These are phyloP conservation scores for Eupeodes latifasciatus DNA, from an alignment of 2,888 invertebrate species.

Conservation along the genomic window DNA sequence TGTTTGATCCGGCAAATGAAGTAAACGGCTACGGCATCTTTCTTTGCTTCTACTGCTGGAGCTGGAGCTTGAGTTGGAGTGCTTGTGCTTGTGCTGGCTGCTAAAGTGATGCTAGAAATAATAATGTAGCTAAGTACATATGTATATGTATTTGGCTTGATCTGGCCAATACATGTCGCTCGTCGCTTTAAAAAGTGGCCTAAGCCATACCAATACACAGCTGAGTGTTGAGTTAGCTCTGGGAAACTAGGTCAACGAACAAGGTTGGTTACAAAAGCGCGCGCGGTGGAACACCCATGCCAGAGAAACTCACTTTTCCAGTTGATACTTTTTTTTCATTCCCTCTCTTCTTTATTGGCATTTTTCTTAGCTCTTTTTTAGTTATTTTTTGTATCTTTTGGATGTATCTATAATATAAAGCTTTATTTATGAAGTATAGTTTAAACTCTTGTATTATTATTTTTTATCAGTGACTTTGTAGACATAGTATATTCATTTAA, in stretches of 20 bases:
- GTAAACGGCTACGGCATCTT: conserved; percentile 63
- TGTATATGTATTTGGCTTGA: conserved; percentile 44
- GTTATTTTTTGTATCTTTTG: conserved; percentile 29
- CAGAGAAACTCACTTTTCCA: conserved; percentile 76
- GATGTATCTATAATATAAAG: neutral
- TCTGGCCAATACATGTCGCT: conserved; percentile 57
- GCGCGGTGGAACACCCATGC: conserved; percentile 69
- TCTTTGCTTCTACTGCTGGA: conserved; percentile 44
- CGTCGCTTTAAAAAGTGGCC: conserved; percentile 60
- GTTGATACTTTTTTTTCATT: conserved; percentile 55
- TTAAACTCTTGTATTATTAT: neutral
- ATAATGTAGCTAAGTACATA: too few relatives aligned
- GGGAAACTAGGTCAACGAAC: conserved; percentile 75
- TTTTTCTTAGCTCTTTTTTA: conserved; percentile 8
- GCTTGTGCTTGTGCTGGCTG: neutral
- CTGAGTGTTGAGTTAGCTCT: neutral
- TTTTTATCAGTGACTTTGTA: conserved; percentile 1
- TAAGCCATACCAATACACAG: conserved; percentile 46
- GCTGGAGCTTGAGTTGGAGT: too few relatives aligned
- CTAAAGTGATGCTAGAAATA: neutral
- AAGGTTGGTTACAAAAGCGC: conserved; percentile 70
- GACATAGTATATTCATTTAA: too few relatives aligned
- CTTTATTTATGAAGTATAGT: too few relatives aligned
- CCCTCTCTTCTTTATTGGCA: conserved; percentile 30
- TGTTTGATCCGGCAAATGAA: conserved; percentile 65